Evolutionary conservation across 2,113 vertebrate species (phyloP).

Genomic region (Callipepla squamata): DNA sequence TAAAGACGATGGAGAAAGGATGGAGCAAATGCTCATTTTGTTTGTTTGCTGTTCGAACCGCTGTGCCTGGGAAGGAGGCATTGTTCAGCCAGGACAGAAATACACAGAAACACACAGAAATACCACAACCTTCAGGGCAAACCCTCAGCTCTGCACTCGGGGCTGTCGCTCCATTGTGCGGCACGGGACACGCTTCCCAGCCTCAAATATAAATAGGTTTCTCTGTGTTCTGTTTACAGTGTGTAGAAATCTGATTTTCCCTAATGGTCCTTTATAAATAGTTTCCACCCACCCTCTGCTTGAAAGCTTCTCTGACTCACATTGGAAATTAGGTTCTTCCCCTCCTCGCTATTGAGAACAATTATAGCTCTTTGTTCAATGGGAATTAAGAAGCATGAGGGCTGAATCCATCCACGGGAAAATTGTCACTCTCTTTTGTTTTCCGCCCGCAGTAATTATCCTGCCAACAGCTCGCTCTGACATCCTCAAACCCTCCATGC

Average conservation of each 20-base stretch:
- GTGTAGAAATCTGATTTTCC: constrained; percentile 63
- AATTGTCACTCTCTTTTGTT: constrained; percentile 73
- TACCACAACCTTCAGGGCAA: neutral
- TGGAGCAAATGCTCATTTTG: neutral
- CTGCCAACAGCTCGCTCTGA: constrained; percentile 51
- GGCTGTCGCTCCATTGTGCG: neutral
- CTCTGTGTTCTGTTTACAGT: constrained; percentile 55
- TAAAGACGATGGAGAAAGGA: neutral
- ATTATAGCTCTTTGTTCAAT: constrained; percentile 73
- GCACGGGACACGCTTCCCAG: constrained; percentile 42
- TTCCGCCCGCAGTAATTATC: constrained; percentile 64
- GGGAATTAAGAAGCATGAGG: constrained; percentile 71
- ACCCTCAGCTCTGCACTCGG: neutral
- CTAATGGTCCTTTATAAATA: constrained; percentile 69
- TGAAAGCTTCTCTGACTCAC: constrained; percentile 72
- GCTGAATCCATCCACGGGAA: constrained; percentile 69
- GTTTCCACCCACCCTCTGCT: constrained; percentile 69
- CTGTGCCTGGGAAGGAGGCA: neutral
- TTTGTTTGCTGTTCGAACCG: neutral
- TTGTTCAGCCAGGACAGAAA: neutral
- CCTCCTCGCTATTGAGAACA: constrained; percentile 72
- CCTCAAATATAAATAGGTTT: constrained; percentile 54
- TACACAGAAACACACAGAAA: neutral
- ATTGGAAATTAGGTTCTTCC: constrained; percentile 71
- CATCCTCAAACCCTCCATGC: constrained; percentile 35